These are phyloP conservation scores for Gila orcuttii DNA, from an alignment of 2,113 vertebrate genomes.

Conservation along the genomic window DNA sequence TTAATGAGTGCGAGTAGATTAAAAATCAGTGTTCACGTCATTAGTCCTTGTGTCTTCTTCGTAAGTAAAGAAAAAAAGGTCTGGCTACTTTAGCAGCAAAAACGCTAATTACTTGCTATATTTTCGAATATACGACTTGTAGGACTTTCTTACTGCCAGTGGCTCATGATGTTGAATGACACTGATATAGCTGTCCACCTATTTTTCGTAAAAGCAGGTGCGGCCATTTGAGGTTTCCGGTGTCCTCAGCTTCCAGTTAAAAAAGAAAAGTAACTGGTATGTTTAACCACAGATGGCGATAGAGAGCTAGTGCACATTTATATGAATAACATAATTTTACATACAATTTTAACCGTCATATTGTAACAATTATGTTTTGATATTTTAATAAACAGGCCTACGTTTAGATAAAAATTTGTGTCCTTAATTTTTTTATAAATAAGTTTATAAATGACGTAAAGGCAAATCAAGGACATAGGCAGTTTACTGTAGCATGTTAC, in stretches of 20 bases:
- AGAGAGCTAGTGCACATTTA: neutral
- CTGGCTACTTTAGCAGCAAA: neutral
- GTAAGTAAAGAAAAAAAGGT: neutral
- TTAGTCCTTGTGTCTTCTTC: neutral
- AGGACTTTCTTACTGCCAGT: neutral
- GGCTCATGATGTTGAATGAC: neutral
- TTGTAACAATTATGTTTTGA: neutral
- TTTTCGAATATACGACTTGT: neutral
- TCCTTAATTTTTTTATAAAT: neutral
- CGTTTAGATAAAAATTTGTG: neutral
- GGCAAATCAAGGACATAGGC: too few species aligned
- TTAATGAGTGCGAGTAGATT: neutral
- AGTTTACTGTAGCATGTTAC: too few species aligned
- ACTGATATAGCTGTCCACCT: neutral
- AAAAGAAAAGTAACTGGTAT: neutral
- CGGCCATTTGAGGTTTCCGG: too few species aligned
- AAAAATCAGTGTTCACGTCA: neutral
- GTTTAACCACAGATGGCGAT: neutral
- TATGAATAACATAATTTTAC: neutral
- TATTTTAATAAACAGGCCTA: neutral
- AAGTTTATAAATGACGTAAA: too few species aligned
- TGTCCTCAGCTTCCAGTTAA: too few species aligned
- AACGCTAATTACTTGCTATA: neutral
- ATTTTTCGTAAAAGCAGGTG: too few species aligned
- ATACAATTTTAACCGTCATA: neutral